Evolutionary conservation across 2,888 invertebrate species (phyloP).

Genomic region (Nymphalis c-album): DNA sequence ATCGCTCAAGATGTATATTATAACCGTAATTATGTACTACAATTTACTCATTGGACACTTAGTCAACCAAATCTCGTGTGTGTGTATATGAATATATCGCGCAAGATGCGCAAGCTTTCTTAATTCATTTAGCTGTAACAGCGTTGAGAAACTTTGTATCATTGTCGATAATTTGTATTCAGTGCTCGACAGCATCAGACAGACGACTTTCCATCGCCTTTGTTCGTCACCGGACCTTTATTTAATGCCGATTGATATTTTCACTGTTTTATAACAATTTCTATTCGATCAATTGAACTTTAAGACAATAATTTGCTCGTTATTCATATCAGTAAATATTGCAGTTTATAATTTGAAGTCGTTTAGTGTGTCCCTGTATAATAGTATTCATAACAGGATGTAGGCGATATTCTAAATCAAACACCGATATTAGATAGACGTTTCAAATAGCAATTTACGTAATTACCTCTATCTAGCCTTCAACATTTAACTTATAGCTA

Average conservation of each 20-base stretch:
- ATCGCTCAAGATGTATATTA: too few relatives aligned
- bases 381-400: slow-evolving; percentile 32
- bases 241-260: slow-evolving; percentile 53
- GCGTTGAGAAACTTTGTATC: slow-evolving; percentile 73
- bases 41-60: too few relatives aligned
- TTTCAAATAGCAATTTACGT: slow-evolving; percentile 51
- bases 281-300: slow-evolving; percentile 5
- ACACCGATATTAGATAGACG: slow-evolving; percentile 36
- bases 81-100: background rate
- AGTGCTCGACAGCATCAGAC: slow-evolving; percentile 50
- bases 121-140: slow-evolving; percentile 57
- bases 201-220: slow-evolving; percentile 75
- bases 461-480: slow-evolving; percentile 47
- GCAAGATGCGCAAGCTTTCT: slow-evolving; percentile 58
- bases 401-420: slow-evolving; percentile 35
- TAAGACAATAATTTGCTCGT: slow-evolving; percentile 12
- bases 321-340: background rate
- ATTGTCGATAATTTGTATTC: slow-evolving; percentile 77
- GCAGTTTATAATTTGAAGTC: slow-evolving; percentile 3
- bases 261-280: slow-evolving; percentile 38
- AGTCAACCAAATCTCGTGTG: background rate
- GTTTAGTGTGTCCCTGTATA: slow-evolving; percentile 14
- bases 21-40: too few relatives aligned
- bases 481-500: slow-evolving; percentile 43
- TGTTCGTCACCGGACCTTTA: slow-evolving; percentile 52